Conservation (phyloP, 2,888 invertebrate genomes). For the Disparrhopalites patrizii region DNA sequence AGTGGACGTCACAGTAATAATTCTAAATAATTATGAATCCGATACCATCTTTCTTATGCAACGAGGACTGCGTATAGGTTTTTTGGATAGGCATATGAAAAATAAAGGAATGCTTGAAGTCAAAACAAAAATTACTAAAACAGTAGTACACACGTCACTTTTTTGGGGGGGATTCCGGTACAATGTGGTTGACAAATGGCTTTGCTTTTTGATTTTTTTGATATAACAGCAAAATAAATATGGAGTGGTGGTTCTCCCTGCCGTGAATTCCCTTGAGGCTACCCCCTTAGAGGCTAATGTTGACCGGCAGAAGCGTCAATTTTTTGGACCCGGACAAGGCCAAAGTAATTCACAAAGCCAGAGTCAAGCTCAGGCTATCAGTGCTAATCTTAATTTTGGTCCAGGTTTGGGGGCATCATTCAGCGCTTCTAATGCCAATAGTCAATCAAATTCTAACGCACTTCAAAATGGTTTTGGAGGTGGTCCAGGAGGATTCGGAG, state of each 20-base stretch:
- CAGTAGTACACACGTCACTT: too few relatives aligned
- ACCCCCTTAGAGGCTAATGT: not conserved
- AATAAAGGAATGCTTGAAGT: too few relatives aligned
- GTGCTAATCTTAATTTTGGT: slow-evolving; percentile 25
- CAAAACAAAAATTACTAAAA: too few relatives aligned
- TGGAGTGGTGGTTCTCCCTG: not conserved
- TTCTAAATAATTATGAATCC: too few relatives aligned
- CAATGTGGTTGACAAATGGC: too few relatives aligned
- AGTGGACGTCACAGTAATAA: too few relatives aligned
- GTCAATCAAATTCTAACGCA: slow-evolving; percentile 4
- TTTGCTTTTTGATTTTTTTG: not conserved
- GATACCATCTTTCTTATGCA: too few relatives aligned
- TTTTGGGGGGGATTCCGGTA: too few relatives aligned
- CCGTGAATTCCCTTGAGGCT: not conserved
- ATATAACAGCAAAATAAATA: not conserved
- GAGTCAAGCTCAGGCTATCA: slow-evolving; percentile 23
- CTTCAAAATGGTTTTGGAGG: slow-evolving; percentile 13
- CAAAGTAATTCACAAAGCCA: slow-evolving; percentile 21
- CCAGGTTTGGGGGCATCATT: slow-evolving; percentile 31
- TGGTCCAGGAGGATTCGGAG: slow-evolving; percentile 14
- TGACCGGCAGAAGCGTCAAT: slow-evolving; percentile 16
- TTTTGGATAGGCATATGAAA: too few relatives aligned
- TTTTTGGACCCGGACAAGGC: slow-evolving; percentile 17
- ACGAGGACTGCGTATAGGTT: too few relatives aligned
- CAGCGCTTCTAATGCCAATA: slow-evolving; percentile 17